Percentiles rank a stretch among this genome's conserved stretches.
phyloP scores from a whole-genome alignment of 2,888 invertebrate species.

The Chesias legatella region DNA sequence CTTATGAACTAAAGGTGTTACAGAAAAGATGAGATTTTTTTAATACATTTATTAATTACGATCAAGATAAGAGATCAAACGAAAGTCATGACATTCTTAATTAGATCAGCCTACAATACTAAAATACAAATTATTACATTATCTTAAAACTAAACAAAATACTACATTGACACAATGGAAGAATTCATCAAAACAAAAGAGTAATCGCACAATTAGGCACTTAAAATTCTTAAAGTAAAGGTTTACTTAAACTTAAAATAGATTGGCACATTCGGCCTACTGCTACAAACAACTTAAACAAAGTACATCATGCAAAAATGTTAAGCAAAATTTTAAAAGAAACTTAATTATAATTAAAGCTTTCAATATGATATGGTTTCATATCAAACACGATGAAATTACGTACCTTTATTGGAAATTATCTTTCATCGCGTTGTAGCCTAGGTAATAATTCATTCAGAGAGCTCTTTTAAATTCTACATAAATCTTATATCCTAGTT shows the following conservation, averaged over 20 bases:
- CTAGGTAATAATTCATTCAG: slow-evolving; percentile 28
- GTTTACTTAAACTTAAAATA: slow-evolving; percentile 32
- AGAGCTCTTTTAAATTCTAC: slow-evolving; percentile 23
- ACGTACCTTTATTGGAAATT: slow-evolving; percentile 1
- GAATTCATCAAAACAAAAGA: slow-evolving; percentile 47
- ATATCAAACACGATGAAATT: slow-evolving; percentile 16
- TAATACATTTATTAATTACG: slow-evolving; percentile 56
- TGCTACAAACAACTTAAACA: slow-evolving; percentile 37
- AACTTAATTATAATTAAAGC: slow-evolving; percentile 26
- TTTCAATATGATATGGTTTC: slow-evolving; percentile 20
- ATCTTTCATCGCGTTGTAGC: slow-evolving; percentile 11
- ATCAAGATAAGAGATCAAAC: slow-evolving; percentile 69
- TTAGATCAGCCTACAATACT: slow-evolving; percentile 59
- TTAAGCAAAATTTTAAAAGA: slow-evolving; percentile 15
- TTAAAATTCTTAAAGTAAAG: slow-evolving; percentile 27
- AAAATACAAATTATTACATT: slow-evolving; percentile 26
- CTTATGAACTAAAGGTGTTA: too few relatives aligned
- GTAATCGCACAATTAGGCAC: slow-evolving; percentile 20
- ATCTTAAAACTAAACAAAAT: slow-evolving; percentile 19
- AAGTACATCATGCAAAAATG: slow-evolving; percentile 29
- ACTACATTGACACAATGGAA: slow-evolving; percentile 52
- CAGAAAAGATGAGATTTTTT: slow-evolving; percentile 29
- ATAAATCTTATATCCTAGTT: slow-evolving; percentile 48
- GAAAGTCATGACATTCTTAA: slow-evolving; percentile 75
- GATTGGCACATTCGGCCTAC: slow-evolving; percentile 76